Evolutionary conservation across 2,113 vertebrate genomes (phyloP).

Genomic region (Eulemur macaco): DNA sequence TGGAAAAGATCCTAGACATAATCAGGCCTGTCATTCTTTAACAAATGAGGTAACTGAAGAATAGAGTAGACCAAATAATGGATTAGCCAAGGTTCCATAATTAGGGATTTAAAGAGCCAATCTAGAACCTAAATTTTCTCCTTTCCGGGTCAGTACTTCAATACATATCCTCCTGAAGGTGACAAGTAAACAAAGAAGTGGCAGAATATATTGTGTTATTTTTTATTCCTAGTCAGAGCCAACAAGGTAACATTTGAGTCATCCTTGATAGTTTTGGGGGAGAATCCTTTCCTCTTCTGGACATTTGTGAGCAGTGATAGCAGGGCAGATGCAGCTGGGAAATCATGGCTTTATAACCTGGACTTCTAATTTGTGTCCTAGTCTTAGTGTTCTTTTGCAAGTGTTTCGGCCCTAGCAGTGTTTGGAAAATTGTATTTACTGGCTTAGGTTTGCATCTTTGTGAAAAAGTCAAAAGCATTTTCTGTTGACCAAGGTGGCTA

Average conservation of each 20-base stretch:
- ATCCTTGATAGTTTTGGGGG: too few relatives aligned
- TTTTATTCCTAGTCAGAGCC: neutral
- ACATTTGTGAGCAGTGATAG: too few relatives aligned
- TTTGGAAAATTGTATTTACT: neutral
- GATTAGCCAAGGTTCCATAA: neutral
- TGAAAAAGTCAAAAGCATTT: neutral
- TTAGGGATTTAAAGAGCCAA: rapidly evolving
- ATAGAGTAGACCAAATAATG: neutral
- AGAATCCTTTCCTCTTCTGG: neutral
- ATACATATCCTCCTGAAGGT: rapidly evolving
- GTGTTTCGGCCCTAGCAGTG: rapidly evolving
- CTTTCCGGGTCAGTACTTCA: neutral
- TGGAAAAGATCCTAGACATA: neutral
- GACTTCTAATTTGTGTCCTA: neutral
- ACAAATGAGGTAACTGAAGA: neutral
- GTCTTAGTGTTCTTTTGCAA: rapidly evolving
- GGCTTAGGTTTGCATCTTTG: neutral
- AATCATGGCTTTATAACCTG: neutral
- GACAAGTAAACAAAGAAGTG: neutral
- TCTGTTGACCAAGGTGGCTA: neutral
- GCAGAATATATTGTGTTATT: neutral
- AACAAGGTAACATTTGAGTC: rapidly evolving
- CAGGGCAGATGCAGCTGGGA: rapidly evolving
- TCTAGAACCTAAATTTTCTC: neutral
- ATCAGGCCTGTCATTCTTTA: rapidly evolving